phyloP scores from a whole-genome alignment of 2,888 invertebrate genomes.

The Hydropsyche betteni region DNA sequence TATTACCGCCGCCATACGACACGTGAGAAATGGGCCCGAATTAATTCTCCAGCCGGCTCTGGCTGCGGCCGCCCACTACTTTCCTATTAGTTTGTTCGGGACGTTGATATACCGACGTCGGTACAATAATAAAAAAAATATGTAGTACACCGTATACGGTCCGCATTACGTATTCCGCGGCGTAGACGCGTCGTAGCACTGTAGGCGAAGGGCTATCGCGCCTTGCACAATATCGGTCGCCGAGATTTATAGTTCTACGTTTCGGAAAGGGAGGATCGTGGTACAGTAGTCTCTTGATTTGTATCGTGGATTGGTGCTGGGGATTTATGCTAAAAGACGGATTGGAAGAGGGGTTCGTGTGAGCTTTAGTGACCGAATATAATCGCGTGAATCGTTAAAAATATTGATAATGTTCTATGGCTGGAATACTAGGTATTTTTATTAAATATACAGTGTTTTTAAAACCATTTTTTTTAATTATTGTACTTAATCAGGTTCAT shows the following conservation, averaged over 20 bases:
- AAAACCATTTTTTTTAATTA: too few relatives aligned
- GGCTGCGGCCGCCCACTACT: neutral
- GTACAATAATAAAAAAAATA: constrained; percentile 15
- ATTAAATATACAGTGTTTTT: too few relatives aligned
- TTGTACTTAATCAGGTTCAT: too few relatives aligned
- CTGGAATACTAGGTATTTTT: too few relatives aligned
- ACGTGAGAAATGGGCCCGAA: constrained; percentile 19
- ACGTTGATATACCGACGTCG: constrained; percentile 25
- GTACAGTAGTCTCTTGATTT: neutral
- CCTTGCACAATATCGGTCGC: neutral
- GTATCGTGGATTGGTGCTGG: too few relatives aligned
- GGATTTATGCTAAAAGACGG: too few relatives aligned
- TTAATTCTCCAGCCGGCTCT: constrained; percentile 10
- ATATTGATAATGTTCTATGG: too few relatives aligned
- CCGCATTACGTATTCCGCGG: constrained; percentile 1
- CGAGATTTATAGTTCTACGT: constrained; percentile 1
- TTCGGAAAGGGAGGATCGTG: neutral
- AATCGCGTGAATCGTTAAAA: too few relatives aligned
- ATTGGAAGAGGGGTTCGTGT: too few relatives aligned
- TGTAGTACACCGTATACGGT: neutral
- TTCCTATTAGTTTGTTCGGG: constrained; percentile 16
- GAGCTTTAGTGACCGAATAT: too few relatives aligned
- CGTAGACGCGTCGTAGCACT: constrained; percentile 2
- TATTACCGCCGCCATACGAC: neutral
- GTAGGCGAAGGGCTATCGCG: too few relatives aligned